phyloP scores from a whole-genome alignment of 2,888 invertebrate genomes.

The Eristalis pertinax region DNA sequence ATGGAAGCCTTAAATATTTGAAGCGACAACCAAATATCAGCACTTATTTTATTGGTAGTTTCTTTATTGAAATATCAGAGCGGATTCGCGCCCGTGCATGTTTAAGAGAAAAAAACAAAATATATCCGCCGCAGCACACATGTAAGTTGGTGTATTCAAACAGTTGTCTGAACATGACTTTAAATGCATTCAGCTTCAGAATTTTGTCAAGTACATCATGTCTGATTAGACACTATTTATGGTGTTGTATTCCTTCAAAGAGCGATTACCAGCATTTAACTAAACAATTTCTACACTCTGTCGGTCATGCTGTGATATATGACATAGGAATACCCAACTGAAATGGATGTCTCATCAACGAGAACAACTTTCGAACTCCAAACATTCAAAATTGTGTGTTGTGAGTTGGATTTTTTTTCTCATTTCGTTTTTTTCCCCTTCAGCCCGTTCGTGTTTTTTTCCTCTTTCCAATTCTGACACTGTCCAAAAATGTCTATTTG shows the following conservation, averaged over 20 bases:
- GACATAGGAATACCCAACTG: not conserved
- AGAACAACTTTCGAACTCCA: slow-evolving; percentile 35
- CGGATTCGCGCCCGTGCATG: no score
- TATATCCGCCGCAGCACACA: no score
- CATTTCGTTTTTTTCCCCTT: not conserved
- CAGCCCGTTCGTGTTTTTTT: slow-evolving; percentile 1
- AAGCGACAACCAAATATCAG: no score
- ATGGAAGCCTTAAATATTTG: no score
- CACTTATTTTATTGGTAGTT: no score
- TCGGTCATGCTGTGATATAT: slow-evolving; percentile 33
- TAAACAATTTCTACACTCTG: slow-evolving; percentile 15
- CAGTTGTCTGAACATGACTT: not conserved
- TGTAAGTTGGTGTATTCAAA: not conserved
- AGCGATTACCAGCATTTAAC: slow-evolving; percentile 39
- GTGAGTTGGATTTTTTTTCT: slow-evolving; percentile 15
- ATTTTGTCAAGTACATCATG: not conserved
- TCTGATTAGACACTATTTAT: not conserved
- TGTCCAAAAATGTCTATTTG: slow-evolving; percentile 77
- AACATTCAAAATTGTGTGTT: slow-evolving; percentile 13
- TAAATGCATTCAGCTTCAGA: not conserved
- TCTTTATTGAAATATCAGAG: no score
- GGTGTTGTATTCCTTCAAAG: not conserved
- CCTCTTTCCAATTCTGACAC: slow-evolving; percentile 56
- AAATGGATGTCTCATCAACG: slow-evolving; percentile 3
- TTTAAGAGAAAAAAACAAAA: no score